These are phyloP conservation scores for Parnassius mnemosyne DNA, from an alignment of 2,888 invertebrate species.

Conservation along the genomic window DNA sequence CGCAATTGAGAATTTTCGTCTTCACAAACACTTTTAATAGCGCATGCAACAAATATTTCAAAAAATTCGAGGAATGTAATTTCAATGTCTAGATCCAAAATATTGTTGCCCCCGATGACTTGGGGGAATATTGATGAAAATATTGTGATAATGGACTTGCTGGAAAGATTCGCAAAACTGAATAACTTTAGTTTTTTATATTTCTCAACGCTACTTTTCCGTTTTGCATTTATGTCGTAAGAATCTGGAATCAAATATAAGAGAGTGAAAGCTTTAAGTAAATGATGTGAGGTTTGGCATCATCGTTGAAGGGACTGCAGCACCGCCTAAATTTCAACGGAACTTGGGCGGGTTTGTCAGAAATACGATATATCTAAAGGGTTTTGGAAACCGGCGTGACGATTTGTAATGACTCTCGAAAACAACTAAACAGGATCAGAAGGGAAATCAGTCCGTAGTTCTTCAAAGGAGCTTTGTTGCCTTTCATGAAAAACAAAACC, in stretches of 20 bases:
- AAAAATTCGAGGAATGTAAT: slow-evolving; percentile 83
- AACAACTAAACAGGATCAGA: too few relatives aligned
- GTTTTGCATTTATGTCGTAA: neutral
- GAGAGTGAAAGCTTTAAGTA: neutral
- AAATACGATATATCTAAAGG: too few relatives aligned
- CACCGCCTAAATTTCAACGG: too few relatives aligned
- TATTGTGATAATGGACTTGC: slow-evolving; percentile 53
- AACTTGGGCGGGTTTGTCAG: too few relatives aligned
- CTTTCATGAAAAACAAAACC: too few relatives aligned
- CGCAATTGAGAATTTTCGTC: slow-evolving; percentile 51
- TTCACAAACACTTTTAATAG: slow-evolving; percentile 58
- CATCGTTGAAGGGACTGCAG: too few relatives aligned
- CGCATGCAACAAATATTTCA: slow-evolving; percentile 74
- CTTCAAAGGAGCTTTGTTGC: too few relatives aligned
- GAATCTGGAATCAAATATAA: slow-evolving; percentile 38
- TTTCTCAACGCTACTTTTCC: slow-evolving; percentile 22
- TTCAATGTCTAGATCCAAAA: slow-evolving; percentile 73
- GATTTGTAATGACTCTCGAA: too few relatives aligned
- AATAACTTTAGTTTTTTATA: slow-evolving; percentile 47
- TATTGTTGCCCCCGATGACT: slow-evolving; percentile 50
- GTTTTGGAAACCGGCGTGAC: too few relatives aligned
- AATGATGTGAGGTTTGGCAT: neutral
- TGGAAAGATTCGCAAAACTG: slow-evolving; percentile 60
- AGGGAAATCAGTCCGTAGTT: too few relatives aligned
- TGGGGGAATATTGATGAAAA: slow-evolving; percentile 72